Conservation (phyloP, 2,888 invertebrate species). For the Allolobophora icterica region DNA sequence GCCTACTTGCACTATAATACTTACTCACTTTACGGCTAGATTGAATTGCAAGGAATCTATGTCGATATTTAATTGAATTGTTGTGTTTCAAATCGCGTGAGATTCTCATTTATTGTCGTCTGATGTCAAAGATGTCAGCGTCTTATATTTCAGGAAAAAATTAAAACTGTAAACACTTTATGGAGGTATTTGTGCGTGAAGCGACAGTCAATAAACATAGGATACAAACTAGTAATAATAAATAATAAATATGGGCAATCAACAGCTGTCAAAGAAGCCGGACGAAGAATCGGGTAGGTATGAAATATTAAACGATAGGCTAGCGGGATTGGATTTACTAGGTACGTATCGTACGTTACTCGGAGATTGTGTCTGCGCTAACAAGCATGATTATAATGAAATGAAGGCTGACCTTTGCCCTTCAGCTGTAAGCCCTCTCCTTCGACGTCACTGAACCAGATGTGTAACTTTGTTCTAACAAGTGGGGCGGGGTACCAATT, state of each 20-base stretch:
- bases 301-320: no score
- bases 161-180: neutral
- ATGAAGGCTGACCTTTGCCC: neutral
- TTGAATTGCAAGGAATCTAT: neutral
- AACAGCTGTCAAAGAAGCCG: constrained; percentile 11
- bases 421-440: neutral
- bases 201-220: neutral
- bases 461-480: no score
- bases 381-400: neutral
- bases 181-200: neutral
- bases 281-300: constrained; percentile 22
- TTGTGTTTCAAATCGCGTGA: neutral
- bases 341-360: no score
- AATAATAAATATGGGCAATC: constrained; percentile 25
- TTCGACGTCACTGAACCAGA: neutral
- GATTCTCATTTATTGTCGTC: constrained; percentile 3
- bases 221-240: constrained; percentile 1
- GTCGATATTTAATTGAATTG: no score
- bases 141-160: neutral
- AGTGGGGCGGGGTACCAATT: no score
- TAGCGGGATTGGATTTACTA: no score
- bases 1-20: neutral
- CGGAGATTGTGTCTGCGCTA: neutral
- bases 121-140: neutral
- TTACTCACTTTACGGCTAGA: neutral